Evolutionary conservation across 35 echinoderm and acorn worm genomes (phyloP), one percentile per base, ranked within the genome.

Genomic region (Stichopus chloronotus): DNA sequence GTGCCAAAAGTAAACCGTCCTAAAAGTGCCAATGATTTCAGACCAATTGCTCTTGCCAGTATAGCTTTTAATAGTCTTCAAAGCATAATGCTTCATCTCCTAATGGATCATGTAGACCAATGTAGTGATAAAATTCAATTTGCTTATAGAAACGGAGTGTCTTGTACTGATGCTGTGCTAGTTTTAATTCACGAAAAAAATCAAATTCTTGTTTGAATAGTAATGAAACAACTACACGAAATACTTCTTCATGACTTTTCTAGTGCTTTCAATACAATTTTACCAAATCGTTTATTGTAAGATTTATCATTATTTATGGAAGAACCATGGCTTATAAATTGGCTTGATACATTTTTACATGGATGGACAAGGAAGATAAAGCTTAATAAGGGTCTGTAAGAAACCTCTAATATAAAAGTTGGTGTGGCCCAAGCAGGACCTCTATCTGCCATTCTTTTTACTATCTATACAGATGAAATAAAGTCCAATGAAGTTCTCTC

Each of bases 361-460:
- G 79, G 86, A 20, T 88, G 86, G 60, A 13, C 19, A 69, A 10
- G 63, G 10, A 17, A 88, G 13, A 13, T 88, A 13, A 88, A 88
- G 16, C 43, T 88, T 4, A 60, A 53, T 24, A 53, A 88, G 52
- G 86, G 59, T 17, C 60, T 88, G 6, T 88, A 22, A 69, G 22
- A 88, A 25, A 9, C 3, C 7, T 71, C 86, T 69, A 25, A 88
- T 6, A 88, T 88, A n/a, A 65, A 69, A 11, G 86, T 88, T 25
- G 59, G 86, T 43, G 86, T 88, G 6, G 58, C 86, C 11, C 86
- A 88, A 25, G 86, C 58, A 43, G 86, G 58, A 7, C 59, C 59
- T 9, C 16, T 88, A 53, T 88, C 86, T 88, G 86, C 86, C 25
- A 69, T 88, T 43, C 21, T 88, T 7, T 88, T 88, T 52, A 88